A percentile compares a stretch with the other conserved stretches of the same genome.
Conservation (phyloP, 2,888 invertebrate species). For the Lycophotia porphyrea region DNA sequence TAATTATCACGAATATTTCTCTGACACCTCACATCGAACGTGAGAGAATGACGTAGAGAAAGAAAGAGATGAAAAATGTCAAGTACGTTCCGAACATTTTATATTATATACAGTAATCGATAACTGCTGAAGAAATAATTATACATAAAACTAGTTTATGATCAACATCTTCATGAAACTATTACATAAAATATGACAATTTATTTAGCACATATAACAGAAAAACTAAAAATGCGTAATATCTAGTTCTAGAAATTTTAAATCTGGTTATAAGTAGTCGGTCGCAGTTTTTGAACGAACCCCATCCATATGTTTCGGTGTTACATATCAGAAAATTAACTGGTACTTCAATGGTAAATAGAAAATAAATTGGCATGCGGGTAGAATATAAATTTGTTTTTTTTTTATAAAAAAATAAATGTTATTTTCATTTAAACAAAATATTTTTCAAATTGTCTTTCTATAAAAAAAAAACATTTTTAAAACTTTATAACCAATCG, state of each 20-base stretch:
- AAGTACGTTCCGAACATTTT: conserved; percentile 65
- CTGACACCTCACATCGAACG: conserved; percentile 89
- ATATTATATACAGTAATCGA: conserved; percentile 40
- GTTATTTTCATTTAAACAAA: too few relatives aligned
- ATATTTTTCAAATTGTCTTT: neutral
- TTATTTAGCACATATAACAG: fast-evolving
- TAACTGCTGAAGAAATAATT: conserved; percentile 1
- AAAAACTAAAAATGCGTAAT: neutral
- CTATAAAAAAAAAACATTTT: neutral
- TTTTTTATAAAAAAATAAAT: too few relatives aligned
- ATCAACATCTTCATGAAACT: neutral
- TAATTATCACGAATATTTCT: conserved; percentile 83
- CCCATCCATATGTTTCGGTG: conserved; percentile 27
- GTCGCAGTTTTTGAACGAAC: conserved; percentile 44
- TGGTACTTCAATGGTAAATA: too few relatives aligned
- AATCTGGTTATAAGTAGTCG: fast-evolving
- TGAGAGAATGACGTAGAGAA: conserved; percentile 87
- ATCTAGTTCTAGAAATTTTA: neutral
- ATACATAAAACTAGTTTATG: neutral
- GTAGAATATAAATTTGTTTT: too few relatives aligned
- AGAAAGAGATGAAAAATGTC: conserved; percentile 74
- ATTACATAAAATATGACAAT: fast-evolving
- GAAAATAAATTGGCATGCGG: too few relatives aligned
- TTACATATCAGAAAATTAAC: conserved; percentile 31
- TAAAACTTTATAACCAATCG: neutral